phyloP scores from a whole-genome alignment of 2,888 invertebrate species.

The Parnassius smintheus region DNA sequence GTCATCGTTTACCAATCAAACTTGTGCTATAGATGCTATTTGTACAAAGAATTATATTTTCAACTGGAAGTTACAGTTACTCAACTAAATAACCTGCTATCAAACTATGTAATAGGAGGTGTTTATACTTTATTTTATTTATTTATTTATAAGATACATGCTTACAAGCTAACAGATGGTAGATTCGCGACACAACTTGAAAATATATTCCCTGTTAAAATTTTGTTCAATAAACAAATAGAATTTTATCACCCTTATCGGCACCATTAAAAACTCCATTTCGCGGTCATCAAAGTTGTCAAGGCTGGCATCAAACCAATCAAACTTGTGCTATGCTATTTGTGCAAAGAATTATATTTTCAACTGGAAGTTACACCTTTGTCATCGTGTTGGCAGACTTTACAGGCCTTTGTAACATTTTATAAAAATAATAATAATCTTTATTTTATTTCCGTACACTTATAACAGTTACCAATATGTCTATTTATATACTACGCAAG shows the following conservation, averaged over 20 bases:
- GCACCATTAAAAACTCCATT: conserved; percentile 49
- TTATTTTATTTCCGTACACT: too few species aligned
- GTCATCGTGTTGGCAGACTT: too few species aligned
- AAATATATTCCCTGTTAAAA: conserved; percentile 3
- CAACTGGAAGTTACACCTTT: conserved; percentile 5
- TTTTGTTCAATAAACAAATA: conserved; percentile 34
- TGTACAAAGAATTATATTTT: conserved; percentile 22
- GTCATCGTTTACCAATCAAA: conserved; percentile 53
- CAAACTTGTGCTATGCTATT: conserved; percentile 41
- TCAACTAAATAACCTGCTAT: too few species aligned
- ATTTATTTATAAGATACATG: too few species aligned
- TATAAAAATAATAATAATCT: too few species aligned
- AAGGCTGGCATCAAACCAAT: conserved; percentile 47
- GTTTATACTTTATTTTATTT: too few species aligned
- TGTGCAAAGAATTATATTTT: conserved; percentile 22
- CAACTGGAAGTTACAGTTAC: conserved; percentile 7
- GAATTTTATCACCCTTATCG: conserved; percentile 38
- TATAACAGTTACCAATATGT: too few species aligned
- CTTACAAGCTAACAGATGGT: too few species aligned
- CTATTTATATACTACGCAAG: too few species aligned
- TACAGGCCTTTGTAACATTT: too few species aligned
- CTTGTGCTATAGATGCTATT: conserved; percentile 36
- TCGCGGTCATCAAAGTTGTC: conserved; percentile 46
- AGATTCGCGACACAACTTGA: background rate
- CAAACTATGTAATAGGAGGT: too few species aligned